Evolutionary conservation across 1,140 invertebrate species (phyloP).

Genomic region (Drosophila dunni): DNA sequence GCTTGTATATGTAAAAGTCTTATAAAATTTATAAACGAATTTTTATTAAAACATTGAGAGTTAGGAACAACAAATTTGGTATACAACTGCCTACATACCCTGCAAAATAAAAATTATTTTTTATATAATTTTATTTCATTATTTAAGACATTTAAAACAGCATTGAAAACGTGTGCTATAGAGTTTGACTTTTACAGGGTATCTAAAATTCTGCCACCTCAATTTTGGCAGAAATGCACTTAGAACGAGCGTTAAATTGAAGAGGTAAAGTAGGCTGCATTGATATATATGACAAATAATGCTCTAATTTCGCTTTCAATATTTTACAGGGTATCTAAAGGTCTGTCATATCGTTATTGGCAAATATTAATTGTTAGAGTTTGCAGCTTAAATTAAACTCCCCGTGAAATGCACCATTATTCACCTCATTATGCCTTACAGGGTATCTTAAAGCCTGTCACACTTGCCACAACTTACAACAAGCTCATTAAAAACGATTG

Average conservation of each 20-base stretch:
- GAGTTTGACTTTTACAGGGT: background rate
- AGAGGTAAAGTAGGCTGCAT: too few relatives aligned
- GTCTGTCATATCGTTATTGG: too few relatives aligned
- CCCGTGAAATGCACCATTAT: too few relatives aligned
- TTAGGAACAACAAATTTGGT: background rate
- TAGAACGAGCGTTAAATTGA: too few relatives aligned
- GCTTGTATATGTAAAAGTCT: background rate
- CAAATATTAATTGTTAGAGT: too few relatives aligned
- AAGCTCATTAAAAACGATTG: slow-evolving; percentile 76
- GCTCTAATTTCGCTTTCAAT: too few relatives aligned
- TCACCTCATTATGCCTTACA: background rate
- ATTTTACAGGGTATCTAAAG: too few relatives aligned
- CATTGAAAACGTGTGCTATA: background rate
- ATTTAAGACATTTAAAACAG: too few relatives aligned
- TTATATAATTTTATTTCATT: too few relatives aligned
- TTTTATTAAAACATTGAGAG: background rate
- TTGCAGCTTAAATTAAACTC: too few relatives aligned
- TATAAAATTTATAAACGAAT: background rate
- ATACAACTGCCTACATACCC: background rate
- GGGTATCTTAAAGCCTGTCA: background rate
- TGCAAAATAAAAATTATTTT: background rate
- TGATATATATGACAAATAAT: too few relatives aligned
- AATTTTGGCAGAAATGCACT: background rate
- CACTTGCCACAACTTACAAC: background rate
- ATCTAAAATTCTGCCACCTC: background rate